Evolutionary conservation across 2,888 invertebrate species (phyloP), one percentile per base, ranked within the genome.

Genomic region (Amphipyra tragopoginis): DNA sequence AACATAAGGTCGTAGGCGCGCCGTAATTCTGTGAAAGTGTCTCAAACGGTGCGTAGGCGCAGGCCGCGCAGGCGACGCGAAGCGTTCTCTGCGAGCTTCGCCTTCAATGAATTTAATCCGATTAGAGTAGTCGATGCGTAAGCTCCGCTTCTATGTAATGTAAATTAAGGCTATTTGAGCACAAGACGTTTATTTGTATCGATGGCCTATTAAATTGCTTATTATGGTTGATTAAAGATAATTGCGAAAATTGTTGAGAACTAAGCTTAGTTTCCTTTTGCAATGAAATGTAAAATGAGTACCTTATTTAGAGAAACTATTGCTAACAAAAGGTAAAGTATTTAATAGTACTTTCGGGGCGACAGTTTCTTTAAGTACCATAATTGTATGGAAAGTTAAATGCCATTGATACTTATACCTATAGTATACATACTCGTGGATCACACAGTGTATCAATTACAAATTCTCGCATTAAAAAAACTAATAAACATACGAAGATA

Each of bases 1-100:
- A 90, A 87, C 82, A 86, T 80, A 83, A 85, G 85, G 80, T 85
- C 86, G 90, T 92, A 89, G 91, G 90, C 88, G 91, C 87, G 83
- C 83, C 84, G 83, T 86, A 83, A 80, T 67, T 70, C 85, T 85
- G 89, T 84, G 92, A 93, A 92, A 91, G 93, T 88, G 88, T 90
- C 89, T 88, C 86, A 83, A 82, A 73, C 72, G 53, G 58, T 84
- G 91, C 87, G 93, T 92, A 85, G 92, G 92, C 86, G 90, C 85
- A 54, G 51, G 54, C 79, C 81, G 50, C 40, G 56, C 74, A 79
- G 67, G 75, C 80, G 82, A 86, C 79, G 79, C 81, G 75, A 79
- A 82, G 81, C 82, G 70, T 77, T 75, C 65, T 61, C 56, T 65
- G 79, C 75, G 75, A 77, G 77, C 82, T 84, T 83, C 78, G 80